Conservation (phyloP, 2,113 vertebrate species). For the Microcebus murinus region DNA sequence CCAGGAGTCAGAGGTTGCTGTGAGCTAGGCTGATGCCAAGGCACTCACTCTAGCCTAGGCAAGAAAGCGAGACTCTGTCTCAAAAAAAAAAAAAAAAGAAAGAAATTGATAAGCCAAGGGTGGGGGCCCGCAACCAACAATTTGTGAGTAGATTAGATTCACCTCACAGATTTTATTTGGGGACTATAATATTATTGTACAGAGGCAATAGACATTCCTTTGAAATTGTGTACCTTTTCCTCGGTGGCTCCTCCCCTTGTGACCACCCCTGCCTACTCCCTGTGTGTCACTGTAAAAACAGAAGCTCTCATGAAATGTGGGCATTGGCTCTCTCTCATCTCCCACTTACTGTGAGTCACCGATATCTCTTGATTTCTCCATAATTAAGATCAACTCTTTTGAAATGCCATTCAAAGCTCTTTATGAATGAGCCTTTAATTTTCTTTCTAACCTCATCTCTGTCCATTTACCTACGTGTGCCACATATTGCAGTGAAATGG, state of each 20-base stretch:
- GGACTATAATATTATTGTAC: neutral
- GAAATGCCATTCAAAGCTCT: neutral
- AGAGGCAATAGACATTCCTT: neutral
- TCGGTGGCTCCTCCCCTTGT: neutral
- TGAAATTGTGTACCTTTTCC: neutral
- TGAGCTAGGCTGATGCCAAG: too few species aligned
- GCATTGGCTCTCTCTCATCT: neutral
- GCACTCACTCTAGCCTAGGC: too few species aligned
- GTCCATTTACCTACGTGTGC: neutral
- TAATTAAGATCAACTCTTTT: neutral
- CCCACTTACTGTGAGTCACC: conserved; percentile 38
- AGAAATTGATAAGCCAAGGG: too few species aligned
- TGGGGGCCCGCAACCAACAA: fast-evolving
- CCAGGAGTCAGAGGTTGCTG: too few species aligned
- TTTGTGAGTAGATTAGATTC: neutral
- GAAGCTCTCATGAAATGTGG: neutral
- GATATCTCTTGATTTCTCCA: neutral
- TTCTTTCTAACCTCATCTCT: neutral
- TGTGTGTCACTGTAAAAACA: neutral
- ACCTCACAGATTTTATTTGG: fast-evolving
- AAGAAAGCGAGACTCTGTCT: too few species aligned
- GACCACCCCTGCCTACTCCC: neutral
- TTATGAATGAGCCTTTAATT: neutral
- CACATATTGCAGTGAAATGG: neutral
- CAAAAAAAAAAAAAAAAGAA: too few species aligned